Conservation (phyloP, 2,888 invertebrate genomes). For the Molorchus minor region DNA sequence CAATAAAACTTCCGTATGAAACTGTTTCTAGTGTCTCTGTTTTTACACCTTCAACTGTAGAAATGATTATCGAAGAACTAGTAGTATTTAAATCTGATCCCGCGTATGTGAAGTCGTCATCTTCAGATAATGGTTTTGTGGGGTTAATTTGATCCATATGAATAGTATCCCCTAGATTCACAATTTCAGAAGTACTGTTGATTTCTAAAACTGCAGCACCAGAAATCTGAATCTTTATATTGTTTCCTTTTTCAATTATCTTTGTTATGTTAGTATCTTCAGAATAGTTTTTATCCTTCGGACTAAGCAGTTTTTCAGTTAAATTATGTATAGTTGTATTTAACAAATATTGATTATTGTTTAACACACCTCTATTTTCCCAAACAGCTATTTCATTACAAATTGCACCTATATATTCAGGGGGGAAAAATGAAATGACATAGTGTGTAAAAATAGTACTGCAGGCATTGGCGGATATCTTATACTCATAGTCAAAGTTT, state of each 20-base stretch:
- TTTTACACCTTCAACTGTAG: background rate
- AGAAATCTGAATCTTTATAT: too few relatives aligned
- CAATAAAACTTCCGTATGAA: background rate
- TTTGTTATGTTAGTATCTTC: too few relatives aligned
- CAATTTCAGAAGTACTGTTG: too few relatives aligned
- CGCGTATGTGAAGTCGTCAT: slow-evolving; percentile 10
- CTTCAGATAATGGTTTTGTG: slow-evolving; percentile 53
- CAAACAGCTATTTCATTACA: slow-evolving; percentile 79
- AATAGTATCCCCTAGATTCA: slow-evolving; percentile 32
- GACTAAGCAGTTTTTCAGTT: slow-evolving; percentile 41
- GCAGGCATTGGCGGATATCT: slow-evolving; percentile 62
- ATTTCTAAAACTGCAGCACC: too few relatives aligned
- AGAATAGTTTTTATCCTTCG: slow-evolving; percentile 18
- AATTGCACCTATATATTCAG: slow-evolving; percentile 70
- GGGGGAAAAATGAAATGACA: slow-evolving; percentile 11
- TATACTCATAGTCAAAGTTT: slow-evolving; percentile 70
- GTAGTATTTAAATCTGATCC: slow-evolving; percentile 7
- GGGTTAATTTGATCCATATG: slow-evolving; percentile 58
- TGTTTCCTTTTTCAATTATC: too few relatives aligned
- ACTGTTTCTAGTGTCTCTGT: slow-evolving; percentile 3
- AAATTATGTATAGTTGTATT: slow-evolving; percentile 48
- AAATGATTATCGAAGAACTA: background rate
- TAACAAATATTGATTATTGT: slow-evolving; percentile 65
- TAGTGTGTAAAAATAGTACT: slow-evolving; percentile 62
- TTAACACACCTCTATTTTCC: slow-evolving; percentile 73